Base-by-base conservation (phyloP, 1,140 invertebrate species). In the Amphibalanus amphitrite region DNA sequence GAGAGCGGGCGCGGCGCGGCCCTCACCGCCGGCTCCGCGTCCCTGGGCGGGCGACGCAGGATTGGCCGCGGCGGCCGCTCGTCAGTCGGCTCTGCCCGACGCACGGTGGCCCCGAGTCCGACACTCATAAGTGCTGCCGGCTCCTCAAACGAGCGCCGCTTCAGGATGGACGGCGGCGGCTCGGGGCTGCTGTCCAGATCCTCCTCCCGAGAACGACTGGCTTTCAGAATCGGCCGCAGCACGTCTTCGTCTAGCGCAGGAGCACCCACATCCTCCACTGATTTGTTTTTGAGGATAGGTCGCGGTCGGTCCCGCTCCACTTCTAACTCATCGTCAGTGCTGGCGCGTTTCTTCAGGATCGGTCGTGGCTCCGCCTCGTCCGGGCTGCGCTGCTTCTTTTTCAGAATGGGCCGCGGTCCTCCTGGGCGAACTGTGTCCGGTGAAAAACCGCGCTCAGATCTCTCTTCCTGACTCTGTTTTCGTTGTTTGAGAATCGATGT, bases 261-360 rank as follows among this genome's bases (percentile, higher is more conserved):
- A 30, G 73, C 73, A 28, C 29, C 69, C 38, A 74, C 69, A 40
- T 75, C 81, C 30, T 82, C 84, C 65, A 84, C 82, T 71, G 84
- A 82, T 0, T 86, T 85, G 28, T 83, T 85, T 79, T 93, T 93
- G 0, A 93, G 79, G 72, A 93, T 93, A 23, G 91, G 90, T 76
- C 86, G 88, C 71, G 86, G 88, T 0, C 85, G 84, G 29, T 88
- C 88, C 8, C 85, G 84, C 29, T 88, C 88, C 29, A 23, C n/a
- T 25, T 75, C 74, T 72, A 86, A 82, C 76, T 92, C 89, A 71
- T 92, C 90, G 10, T 93, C 91, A 0, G 86, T 86, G 69, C 86
- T 89, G 0, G 88, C 88, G 77, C 91, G 91, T 78, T 92, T 92
- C 77, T 93, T 92, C 15, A 93, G 77, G 77, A 92, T 92, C 0